phyloP scores from a whole-genome alignment of 2,888 invertebrate species.

The Apotomis turbidana region DNA sequence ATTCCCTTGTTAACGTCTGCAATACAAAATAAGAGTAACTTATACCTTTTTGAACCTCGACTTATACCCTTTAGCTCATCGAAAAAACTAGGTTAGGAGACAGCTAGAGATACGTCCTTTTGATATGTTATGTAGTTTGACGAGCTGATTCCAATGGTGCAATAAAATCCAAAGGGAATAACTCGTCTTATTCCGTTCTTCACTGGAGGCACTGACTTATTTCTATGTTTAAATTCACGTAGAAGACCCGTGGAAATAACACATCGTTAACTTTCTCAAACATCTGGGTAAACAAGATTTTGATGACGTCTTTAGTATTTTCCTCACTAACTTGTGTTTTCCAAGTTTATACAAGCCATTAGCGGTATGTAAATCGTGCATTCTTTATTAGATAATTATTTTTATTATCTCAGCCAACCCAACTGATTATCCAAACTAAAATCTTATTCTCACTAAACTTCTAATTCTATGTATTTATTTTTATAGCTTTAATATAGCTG shows the following conservation, averaged over 20 bases:
- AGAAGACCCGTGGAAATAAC: conserved; percentile 8
- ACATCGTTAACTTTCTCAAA: conserved; percentile 33
- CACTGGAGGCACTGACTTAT: too few species aligned
- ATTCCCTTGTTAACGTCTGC: too few species aligned
- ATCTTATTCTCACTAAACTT: not conserved
- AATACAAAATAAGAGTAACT: too few species aligned
- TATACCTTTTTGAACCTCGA: too few species aligned
- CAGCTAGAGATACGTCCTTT: too few species aligned
- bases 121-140: too few species aligned
- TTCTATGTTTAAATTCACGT: conserved; percentile 24
- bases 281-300: conserved; percentile 40
- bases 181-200: too few species aligned
- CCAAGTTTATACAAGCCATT: conserved; percentile 12
- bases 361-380: not conserved
- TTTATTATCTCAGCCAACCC: conserved; percentile 17
- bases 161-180: too few species aligned
- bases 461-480: not conserved
- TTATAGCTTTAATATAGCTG: too few species aligned
- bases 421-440: conserved; percentile 12
- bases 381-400: conserved; percentile 17
- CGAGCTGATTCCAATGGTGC: too few species aligned
- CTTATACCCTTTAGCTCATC: too few species aligned
- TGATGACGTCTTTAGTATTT: conserved; percentile 39
- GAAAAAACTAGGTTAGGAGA: too few species aligned
- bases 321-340: not conserved